These are phyloP conservation scores for Carapus acus DNA, from an alignment of 2,797 vertebrate species.

Conservation along the genomic window DNA sequence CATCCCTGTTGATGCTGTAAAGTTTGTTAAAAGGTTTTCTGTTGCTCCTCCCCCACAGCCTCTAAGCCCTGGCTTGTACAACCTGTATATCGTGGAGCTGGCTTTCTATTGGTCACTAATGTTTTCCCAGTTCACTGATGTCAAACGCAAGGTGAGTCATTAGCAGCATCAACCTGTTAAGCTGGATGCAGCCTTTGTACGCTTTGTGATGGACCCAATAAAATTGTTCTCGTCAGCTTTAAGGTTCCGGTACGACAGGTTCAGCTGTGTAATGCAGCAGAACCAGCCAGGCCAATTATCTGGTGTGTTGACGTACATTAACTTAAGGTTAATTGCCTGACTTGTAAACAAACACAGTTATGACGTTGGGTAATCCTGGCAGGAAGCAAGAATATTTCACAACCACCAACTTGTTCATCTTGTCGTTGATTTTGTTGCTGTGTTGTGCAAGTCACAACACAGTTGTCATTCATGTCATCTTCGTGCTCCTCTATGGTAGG, in stretches of 20 bases:
- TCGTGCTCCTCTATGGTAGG: slow-evolving; percentile 68
- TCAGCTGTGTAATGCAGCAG: slow-evolving; percentile 1
- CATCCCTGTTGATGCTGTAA: background rate
- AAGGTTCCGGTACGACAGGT: slow-evolving; percentile 21
- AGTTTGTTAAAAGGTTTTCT: too few species aligned
- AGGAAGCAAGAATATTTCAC: background rate
- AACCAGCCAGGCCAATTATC: background rate
- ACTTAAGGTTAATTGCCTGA: too few species aligned
- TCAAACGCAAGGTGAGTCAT: slow-evolving; percentile 91
- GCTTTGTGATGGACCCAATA: slow-evolving; percentile 1
- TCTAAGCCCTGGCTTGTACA: slow-evolving; percentile 80
- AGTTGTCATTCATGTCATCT: background rate
- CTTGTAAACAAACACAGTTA: too few species aligned
- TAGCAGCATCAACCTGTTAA: slow-evolving; percentile 15
- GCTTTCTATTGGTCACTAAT: slow-evolving; percentile 96
- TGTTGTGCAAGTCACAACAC: background rate
- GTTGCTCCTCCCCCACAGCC: too few species aligned
- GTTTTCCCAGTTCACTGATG: slow-evolving; percentile 98
- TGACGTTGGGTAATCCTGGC: background rate
- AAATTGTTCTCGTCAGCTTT: background rate
- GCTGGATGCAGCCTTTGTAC: background rate
- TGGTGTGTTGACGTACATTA: too few species aligned
- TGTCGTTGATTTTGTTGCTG: too few species aligned
- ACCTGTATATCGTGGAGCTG: slow-evolving; percentile 88
- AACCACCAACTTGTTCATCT: background rate